Conservation (phyloP, 2,113 vertebrate species). For the Numida meleagris region DNA sequence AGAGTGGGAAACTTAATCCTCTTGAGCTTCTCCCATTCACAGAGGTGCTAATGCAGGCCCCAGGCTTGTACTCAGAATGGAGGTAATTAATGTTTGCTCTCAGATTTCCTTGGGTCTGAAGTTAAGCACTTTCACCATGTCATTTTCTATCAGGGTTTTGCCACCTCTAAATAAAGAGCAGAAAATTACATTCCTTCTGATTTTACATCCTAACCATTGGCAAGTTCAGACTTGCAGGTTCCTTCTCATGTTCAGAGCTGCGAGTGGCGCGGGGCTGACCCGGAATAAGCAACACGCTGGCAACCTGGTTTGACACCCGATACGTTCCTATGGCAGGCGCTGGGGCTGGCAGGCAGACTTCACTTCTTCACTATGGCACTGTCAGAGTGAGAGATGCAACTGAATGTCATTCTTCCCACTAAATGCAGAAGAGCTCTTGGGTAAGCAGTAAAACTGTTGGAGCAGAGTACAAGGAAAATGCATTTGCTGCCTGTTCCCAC, state of each 20-base stretch:
- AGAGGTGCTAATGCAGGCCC: constrained; percentile 55
- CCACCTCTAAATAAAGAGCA: constrained; percentile 26
- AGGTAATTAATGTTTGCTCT: constrained; percentile 57
- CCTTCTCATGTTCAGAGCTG: neutral
- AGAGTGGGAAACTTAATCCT: constrained; percentile 44
- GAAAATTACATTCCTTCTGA: constrained; percentile 19
- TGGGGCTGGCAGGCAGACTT: neutral
- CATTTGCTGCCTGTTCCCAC: constrained; percentile 8
- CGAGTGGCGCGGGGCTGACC: neutral
- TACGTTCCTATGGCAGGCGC: neutral
- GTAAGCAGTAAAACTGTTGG: neutral
- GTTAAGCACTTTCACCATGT: constrained; percentile 40
- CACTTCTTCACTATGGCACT: neutral
- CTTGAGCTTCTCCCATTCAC: constrained; percentile 34
- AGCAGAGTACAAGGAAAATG: neutral
- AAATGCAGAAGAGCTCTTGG: neutral
- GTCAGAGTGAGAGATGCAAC: neutral
- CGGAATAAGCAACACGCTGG: neutral
- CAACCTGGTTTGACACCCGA: neutral
- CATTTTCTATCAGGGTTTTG: constrained; percentile 36
- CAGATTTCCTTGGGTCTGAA: constrained; percentile 53
- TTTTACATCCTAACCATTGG: neutral
- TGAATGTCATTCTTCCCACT: neutral
- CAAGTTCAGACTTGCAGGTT: neutral
- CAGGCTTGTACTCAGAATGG: neutral